These are phyloP conservation scores for Calliopsis andreniformis DNA, from an alignment of 1,140 invertebrate genomes.

Conservation along the genomic window DNA sequence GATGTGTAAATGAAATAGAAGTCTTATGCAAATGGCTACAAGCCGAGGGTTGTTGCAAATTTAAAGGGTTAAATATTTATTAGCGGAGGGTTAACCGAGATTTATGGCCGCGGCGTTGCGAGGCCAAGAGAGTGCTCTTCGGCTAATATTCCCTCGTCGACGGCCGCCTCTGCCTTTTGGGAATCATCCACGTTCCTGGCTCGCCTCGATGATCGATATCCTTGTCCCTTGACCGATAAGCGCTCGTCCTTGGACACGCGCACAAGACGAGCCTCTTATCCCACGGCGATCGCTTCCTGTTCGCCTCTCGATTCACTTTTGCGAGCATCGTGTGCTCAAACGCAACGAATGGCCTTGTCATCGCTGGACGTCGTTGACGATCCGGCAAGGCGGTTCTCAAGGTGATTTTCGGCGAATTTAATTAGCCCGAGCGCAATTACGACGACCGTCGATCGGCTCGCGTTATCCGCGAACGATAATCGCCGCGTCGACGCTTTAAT, in stretches of 20 bases:
- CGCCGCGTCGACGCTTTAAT: constrained; percentile 19
- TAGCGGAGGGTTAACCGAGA: constrained; percentile 80
- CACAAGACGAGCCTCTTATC: neutral
- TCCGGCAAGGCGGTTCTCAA: too few relatives aligned
- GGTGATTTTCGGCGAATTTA: constrained; percentile 36
- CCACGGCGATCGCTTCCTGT: neutral
- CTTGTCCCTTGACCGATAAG: neutral
- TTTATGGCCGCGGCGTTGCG: constrained; percentile 72
- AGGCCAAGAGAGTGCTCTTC: constrained; percentile 40
- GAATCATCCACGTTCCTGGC: constrained; percentile 16
- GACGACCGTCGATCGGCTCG: neutral
- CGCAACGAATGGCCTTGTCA: neutral
- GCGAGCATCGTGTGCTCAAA: neutral
- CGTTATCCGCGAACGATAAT: constrained; percentile 9
- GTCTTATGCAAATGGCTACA: constrained; percentile 83
- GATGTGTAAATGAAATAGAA: constrained; percentile 85
- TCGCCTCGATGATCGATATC: constrained; percentile 19
- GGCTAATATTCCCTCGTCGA: constrained; percentile 53
- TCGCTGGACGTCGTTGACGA: too few relatives aligned
- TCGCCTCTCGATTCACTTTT: neutral
- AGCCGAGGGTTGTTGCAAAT: constrained; percentile 82
- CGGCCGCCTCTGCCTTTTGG: constrained; percentile 45
- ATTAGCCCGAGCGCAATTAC: constrained; percentile 43
- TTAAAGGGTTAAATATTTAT: constrained; percentile 83
- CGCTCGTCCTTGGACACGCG: neutral